Conservation (phyloP, 2,797 vertebrate species). For the Malacoctenus gilli region DNA sequence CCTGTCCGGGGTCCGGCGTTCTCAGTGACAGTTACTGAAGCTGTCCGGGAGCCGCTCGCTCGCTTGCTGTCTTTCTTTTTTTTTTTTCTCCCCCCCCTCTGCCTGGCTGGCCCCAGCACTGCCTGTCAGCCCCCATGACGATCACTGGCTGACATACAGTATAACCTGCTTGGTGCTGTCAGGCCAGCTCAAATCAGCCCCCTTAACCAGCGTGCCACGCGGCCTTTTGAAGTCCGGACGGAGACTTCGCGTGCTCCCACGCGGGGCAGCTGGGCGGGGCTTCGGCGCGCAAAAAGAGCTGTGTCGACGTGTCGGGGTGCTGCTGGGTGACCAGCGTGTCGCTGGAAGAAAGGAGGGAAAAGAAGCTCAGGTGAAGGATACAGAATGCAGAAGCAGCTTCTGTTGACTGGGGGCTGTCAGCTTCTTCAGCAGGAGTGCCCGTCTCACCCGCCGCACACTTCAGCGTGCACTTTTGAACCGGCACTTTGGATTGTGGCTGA, state of each 20-base stretch:
- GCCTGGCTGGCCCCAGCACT: constrained; percentile 61
- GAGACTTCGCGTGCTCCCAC: constrained; percentile 47
- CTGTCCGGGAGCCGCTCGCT: constrained; percentile 64
- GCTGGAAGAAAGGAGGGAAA: constrained; percentile 15
- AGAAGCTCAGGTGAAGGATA: constrained; percentile 14
- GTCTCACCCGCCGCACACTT: constrained; percentile 23
- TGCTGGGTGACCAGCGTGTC: constrained; percentile 38
- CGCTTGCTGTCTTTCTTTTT: no score
- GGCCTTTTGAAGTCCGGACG: constrained; percentile 62
- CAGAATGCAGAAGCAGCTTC: constrained; percentile 23
- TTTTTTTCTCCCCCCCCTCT: no score
- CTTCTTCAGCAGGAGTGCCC: constrained; percentile 13
- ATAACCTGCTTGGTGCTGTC: constrained; percentile 79
- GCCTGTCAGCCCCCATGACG: constrained; percentile 75
- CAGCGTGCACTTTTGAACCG: constrained; percentile 14
- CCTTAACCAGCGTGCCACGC: constrained; percentile 62
- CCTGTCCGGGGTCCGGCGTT: constrained; percentile 57
- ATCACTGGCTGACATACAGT: constrained; percentile 73
- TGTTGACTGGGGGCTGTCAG: constrained; percentile 17
- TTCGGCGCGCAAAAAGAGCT: constrained; percentile 19
- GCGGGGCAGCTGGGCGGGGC: constrained; percentile 35
- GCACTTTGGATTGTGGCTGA: background rate
- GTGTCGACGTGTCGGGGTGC: constrained; percentile 30
- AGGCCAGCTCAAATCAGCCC: constrained; percentile 70
- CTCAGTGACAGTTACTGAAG: constrained; percentile 55